phyloP scores from a whole-genome alignment of 1,140 invertebrate genomes.

The Zaprionus camerounensis region DNA sequence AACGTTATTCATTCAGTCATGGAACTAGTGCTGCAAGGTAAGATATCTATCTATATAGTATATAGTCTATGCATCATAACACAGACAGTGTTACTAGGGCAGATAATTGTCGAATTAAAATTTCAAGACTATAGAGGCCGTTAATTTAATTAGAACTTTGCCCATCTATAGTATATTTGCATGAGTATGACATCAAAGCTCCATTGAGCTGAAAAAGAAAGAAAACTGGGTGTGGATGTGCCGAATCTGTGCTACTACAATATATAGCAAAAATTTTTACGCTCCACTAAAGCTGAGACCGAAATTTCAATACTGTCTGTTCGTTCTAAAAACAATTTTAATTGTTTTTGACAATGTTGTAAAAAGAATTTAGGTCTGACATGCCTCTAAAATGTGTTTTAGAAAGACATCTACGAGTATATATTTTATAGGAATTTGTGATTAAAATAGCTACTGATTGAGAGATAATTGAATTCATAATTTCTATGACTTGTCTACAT shows the following conservation, averaged over 20 bases:
- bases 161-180: slow-evolving; percentile 20
- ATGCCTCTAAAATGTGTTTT: background rate
- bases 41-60: slow-evolving; percentile 14
- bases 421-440: background rate
- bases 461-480: background rate
- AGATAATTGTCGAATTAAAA: background rate
- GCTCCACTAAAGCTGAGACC: slow-evolving; percentile 39
- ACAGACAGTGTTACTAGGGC: background rate
- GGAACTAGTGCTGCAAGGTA: slow-evolving; percentile 48
- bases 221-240: slow-evolving; percentile 21
- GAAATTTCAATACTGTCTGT: slow-evolving; percentile 21
- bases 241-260: slow-evolving; percentile 5
- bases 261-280: slow-evolving; percentile 30
- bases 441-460: background rate
- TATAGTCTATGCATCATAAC: background rate
- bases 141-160: slow-evolving; percentile 9
- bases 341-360: slow-evolving; percentile 15
- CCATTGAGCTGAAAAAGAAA: slow-evolving; percentile 12
- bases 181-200: slow-evolving; percentile 27
- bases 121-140: background rate
- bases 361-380: slow-evolving; percentile 4
- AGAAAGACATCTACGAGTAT: background rate
- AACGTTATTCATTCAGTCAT: slow-evolving; percentile 55
- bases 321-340: slow-evolving; percentile 10
- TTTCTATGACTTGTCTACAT: background rate